phyloP scores from a whole-genome alignment of 2,888 invertebrate genomes.

The Sepioteuthis lessoniana region DNA sequence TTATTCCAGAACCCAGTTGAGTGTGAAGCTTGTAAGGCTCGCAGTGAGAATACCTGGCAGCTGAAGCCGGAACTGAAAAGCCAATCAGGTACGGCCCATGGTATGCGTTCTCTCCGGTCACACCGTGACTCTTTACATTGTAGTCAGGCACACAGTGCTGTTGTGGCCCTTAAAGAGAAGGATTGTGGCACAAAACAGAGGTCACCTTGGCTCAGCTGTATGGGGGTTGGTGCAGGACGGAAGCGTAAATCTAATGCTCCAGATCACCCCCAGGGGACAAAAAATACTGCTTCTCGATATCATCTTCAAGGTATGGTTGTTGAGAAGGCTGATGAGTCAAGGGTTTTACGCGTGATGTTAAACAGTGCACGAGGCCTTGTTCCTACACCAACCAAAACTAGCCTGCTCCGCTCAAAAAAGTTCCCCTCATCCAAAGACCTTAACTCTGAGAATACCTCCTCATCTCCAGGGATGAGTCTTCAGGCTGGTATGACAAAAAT shows the following conservation, averaged over 20 bases:
- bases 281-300: not conserved
- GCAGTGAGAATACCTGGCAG: conserved; percentile 3
- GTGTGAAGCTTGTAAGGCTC: not conserved
- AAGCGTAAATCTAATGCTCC: not conserved
- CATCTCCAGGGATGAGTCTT: not conserved
- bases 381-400: conserved; percentile 65
- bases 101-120: not conserved
- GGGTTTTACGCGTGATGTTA: conserved; percentile 61
- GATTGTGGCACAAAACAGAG: not conserved
- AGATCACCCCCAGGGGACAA: not conserved
- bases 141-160: not conserved
- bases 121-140: not conserved
- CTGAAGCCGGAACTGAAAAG: not conserved
- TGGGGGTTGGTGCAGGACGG: not conserved
- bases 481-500: not conserved
- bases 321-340: conserved; percentile 51
- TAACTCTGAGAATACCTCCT: not conserved
- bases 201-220: not conserved
- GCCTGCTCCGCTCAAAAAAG: conserved; percentile 62
- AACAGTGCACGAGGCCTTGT: conserved; percentile 54
- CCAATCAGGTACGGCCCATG: not conserved
- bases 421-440: conserved; percentile 59
- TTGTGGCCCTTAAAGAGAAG: not conserved
- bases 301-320: conserved; percentile 39
- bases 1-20: not conserved